Evolutionary conservation across 2,888 invertebrate species (phyloP), one percentile per base, ranked within the genome.

Genomic region (Mimachlamys varia): DNA sequence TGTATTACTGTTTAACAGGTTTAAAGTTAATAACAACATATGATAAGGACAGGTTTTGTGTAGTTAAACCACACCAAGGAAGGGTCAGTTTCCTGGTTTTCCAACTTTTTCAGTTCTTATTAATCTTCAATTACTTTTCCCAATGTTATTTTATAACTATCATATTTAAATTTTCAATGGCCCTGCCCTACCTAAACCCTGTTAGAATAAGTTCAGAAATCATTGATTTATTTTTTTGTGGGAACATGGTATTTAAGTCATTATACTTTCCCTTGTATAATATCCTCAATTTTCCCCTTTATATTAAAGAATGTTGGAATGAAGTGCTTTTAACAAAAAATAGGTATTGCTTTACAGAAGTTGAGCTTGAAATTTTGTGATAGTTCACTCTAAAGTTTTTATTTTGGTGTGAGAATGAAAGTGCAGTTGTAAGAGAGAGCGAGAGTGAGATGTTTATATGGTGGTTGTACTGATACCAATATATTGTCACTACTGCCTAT

Each of bases 271-370:
- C 76, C 76, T 76, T 76, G 33, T 33, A 76, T 76, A 33, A 76
- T 76, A 76, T 76, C 76, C 27, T 33, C 27, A 12, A 33, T 62
- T 76, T 76, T 76, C 33, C 27, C 76, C 76, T 33, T 22, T 10
- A 76, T 33, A 33, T 33, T 33, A 33, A 33, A 76, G 76, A 33
- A 76, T 76, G 33, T 76, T 76, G 4, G 22, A 76, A 33, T 76
- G 76, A 76, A 76, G 76, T 76, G 76, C 76, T 76, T 76, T 76
- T 76, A 33, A 76, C 27, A 76, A 22, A 4, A 76, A 62, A 62
- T 62, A n/a, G 62, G 27, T 62, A 76, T 76, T 19, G 76, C 76
- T 76, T 76, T 76, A 76, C 76, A 27, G 33, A 76, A 76, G 76
- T 76, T 76, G 76, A 76, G 76, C 76, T 33, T 33, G 22, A 19